Evolutionary conservation across 2,888 invertebrate genomes (phyloP), one percentile per base, ranked within the genome.

Genomic region (Coelopa pilipes): DNA sequence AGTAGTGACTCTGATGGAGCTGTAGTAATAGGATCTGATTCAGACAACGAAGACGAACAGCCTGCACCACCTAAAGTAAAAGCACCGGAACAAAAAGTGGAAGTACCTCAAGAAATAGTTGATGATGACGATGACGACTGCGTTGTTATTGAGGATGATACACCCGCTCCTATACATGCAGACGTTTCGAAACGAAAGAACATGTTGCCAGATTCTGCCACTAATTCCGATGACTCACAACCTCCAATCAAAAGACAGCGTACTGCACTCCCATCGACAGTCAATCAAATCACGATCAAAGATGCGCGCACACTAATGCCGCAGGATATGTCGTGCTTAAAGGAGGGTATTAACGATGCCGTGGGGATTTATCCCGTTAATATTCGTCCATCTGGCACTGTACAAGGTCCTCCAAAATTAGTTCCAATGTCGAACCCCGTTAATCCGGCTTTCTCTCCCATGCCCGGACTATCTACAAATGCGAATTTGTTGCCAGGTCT

Each of bases 401-500:
- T 76, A 10, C 89, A 79, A 53, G 62, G 75, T 7, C 83, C 85
- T 3, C 84, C 86, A 0, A 85, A 85, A 59, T 78, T 85, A 53
- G 82, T 83, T 77, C 86, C 82, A 15, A 80, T 84, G 82, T 19
- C 72, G 74, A 47, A 70, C 68, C 79, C 76, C 81, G 45, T 77
- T 59, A 82, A 53, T 89, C 78, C 45, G 24, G 1, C 70, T 7
- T 11, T 49, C 5, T 19, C 60, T 46, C 19, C 62, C 21, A 72
- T 85, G 75, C 80, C 83, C 34, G 81, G 80, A 59, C 78, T 85
- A 87, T 81, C 80, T 66, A 79, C 82, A 45, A 90, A 83, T 86
- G 90, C 92, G 55, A 91, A 91, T 50, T 92, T 95, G 77, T 86
- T 96, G 80, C 95, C 95, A 0, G 94, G 94, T 10, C 87, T 96